Base-by-base conservation (phyloP, 2,113 vertebrate genomes). In the Copsychus sechellarum region DNA sequence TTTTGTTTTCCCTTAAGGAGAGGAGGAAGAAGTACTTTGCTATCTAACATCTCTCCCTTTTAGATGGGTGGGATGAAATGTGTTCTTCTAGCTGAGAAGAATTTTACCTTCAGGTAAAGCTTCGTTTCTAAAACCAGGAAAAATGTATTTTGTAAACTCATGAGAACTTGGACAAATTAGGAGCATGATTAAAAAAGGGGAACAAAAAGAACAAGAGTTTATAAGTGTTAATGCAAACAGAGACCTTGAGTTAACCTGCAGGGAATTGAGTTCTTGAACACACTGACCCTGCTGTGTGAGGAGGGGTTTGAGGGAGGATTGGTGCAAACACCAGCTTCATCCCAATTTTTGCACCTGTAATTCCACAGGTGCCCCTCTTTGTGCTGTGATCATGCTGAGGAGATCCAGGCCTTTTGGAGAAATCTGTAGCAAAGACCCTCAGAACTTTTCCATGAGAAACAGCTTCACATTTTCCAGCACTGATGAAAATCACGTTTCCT, bases 141-240 rank as follows among this genome's bases (percentile, higher is more conserved):
- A n/a, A 29, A 5, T 13, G 5, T 7, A 7, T 28, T 74, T 87
- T 13, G 1, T 66, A 12, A 4, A 0, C 57, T 42, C 3, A 1
- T 18, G 25, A 66, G 53, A 62, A 67, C 3, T 34, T 86, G 5
- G 9, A 48, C 25, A 86, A 76, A 16, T 43, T 12, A 42, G 16
- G 15, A 72, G 34, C 29, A 31, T 10, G 3, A 76, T 71, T 82
- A 18, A 8, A 58, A 65, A 57, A 19, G 38, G 38, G 38, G 38
- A 38, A 38, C 10, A 38, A 25, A 45, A 5, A 6, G 11, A 73
- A 9, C 4, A n/a, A 4, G 48, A 34, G 16, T 80, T 88, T 73
- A 2, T 28, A 53, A 72, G 23, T 24, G 16, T 86, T 80, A 72
- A 48, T 69, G 62, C 40, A 72, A 89, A 67, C 8, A 77, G 34